A percentile compares a stretch with the other conserved stretches of the same genome.
Conservation (phyloP, 1,140 invertebrate genomes). For the Caenorhabditis inopinata region DNA sequence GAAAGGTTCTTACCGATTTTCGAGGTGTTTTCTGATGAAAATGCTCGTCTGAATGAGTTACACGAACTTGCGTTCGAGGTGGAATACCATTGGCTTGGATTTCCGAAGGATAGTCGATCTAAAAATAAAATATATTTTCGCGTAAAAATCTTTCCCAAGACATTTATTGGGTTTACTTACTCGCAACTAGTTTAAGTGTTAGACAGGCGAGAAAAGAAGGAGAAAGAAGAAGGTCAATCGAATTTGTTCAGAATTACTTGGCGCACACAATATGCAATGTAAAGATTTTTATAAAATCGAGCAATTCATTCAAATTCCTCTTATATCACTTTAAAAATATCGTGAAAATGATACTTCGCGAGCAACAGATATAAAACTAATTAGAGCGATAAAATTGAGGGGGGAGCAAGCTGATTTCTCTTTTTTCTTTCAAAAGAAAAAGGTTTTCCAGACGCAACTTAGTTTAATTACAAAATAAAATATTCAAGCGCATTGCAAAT, state of each 20-base stretch:
- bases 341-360: not conserved
- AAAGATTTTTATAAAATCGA: slow-evolving; percentile 6
- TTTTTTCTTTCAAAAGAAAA: too few species aligned
- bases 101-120: slow-evolving; percentile 81
- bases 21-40: not conserved
- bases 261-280: not conserved
- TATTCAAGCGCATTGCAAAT: too few species aligned
- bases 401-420: too few species aligned
- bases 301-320: not conserved
- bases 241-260: not conserved
- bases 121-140: slow-evolving; percentile 62
- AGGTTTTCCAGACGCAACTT: too few species aligned
- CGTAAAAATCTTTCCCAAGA: too few species aligned
- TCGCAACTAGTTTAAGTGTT: not conserved
- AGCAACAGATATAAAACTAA: not conserved
- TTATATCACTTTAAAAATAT: not conserved
- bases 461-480: too few species aligned
- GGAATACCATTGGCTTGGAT: slow-evolving; percentile 65
- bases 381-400: too few species aligned
- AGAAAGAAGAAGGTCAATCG: not conserved
- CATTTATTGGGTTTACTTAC: not conserved
- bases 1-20: slow-evolving; percentile 25
- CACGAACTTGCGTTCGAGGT: not conserved
- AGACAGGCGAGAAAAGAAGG: slow-evolving; percentile 1
- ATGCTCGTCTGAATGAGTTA: not conserved